These are phyloP conservation scores for Gerosis bhagava DNA, from an alignment of 2,888 invertebrate species.

Conservation along the genomic window DNA sequence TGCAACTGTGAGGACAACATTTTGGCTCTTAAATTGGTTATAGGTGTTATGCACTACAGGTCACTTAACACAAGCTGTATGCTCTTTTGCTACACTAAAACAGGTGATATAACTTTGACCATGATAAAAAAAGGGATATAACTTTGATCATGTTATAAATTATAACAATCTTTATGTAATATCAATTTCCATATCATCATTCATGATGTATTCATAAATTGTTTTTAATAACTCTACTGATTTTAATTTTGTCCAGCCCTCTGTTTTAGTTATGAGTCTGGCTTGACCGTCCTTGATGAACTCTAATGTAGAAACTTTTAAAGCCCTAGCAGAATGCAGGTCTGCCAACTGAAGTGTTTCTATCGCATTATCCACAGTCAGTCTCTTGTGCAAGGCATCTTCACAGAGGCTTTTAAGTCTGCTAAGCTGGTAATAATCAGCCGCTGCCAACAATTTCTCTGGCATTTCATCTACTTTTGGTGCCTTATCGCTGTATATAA, in stretches of 20 bases:
- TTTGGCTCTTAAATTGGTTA: too few relatives aligned
- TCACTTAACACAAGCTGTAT: too few relatives aligned
- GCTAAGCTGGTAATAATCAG: slow-evolving; percentile 69
- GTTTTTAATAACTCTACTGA: slow-evolving; percentile 67
- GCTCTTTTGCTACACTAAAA: too few relatives aligned
- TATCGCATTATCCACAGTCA: slow-evolving; percentile 73
- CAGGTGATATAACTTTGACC: too few relatives aligned
- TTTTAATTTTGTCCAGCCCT: slow-evolving; percentile 66
- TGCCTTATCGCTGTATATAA: slow-evolving; percentile 71
- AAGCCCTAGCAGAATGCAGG: slow-evolving; percentile 61
- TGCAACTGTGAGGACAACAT: too few relatives aligned
- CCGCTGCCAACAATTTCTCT: slow-evolving; percentile 67
- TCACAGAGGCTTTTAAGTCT: slow-evolving; percentile 68
- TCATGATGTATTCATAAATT: slow-evolving; percentile 70
- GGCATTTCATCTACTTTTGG: slow-evolving; percentile 70
- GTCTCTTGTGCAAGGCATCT: slow-evolving; percentile 65
- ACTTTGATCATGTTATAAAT: too few relatives aligned
- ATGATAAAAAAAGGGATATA: too few relatives aligned
- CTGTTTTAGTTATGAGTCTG: slow-evolving; percentile 65
- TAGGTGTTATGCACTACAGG: too few relatives aligned
- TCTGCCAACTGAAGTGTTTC: slow-evolving; percentile 70
- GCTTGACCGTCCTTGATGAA: slow-evolving; percentile 75
- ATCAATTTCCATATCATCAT: slow-evolving; percentile 61
- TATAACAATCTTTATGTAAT: too few relatives aligned
- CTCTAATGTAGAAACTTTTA: slow-evolving; percentile 63